A percentile compares a stretch with the other conserved stretches of the same genome.
Conservation (phyloP, 2,113 vertebrate genomes). For the Cacatua alba region DNA sequence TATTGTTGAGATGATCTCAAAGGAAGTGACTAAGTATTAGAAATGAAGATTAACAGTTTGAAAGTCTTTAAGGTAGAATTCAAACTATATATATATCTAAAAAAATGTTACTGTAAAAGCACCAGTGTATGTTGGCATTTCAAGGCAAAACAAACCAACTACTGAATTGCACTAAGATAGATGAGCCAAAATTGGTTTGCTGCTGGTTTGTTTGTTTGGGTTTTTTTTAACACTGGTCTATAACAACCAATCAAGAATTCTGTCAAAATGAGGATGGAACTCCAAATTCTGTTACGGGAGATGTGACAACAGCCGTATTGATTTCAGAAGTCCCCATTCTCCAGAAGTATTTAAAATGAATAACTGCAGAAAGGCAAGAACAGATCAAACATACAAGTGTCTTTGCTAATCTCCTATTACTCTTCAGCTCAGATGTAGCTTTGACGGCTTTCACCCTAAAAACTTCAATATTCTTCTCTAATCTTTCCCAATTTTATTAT, state of each 20-base stretch:
- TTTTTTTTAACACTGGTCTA: not conserved
- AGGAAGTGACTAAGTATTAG: not conserved
- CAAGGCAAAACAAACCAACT: not conserved
- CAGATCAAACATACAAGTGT: not conserved
- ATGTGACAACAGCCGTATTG: not conserved
- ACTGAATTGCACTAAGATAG: not conserved
- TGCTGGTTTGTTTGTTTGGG: not conserved
- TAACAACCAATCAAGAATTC: not conserved
- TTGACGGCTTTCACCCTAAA: not conserved
- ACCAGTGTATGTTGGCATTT: not conserved
- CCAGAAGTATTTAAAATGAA: not conserved
- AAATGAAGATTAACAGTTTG: not conserved
- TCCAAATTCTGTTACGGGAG: not conserved
- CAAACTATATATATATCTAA: not conserved
- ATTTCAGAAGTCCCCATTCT: not conserved
- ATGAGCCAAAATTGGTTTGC: not conserved
- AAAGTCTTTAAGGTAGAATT: not conserved
- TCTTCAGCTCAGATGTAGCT: not conserved
- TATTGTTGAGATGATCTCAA: not conserved
- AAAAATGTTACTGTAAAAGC: not conserved
- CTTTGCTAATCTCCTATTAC: not conserved
- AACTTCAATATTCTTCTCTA: not conserved
- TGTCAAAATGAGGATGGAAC: not conserved
- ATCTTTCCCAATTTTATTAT: not conserved
- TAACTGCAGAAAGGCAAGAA: not conserved